Evolutionary conservation across 2,113 vertebrate genomes (phyloP), one percentile per base, ranked within the genome.

Genomic region (Mixornis gularis): DNA sequence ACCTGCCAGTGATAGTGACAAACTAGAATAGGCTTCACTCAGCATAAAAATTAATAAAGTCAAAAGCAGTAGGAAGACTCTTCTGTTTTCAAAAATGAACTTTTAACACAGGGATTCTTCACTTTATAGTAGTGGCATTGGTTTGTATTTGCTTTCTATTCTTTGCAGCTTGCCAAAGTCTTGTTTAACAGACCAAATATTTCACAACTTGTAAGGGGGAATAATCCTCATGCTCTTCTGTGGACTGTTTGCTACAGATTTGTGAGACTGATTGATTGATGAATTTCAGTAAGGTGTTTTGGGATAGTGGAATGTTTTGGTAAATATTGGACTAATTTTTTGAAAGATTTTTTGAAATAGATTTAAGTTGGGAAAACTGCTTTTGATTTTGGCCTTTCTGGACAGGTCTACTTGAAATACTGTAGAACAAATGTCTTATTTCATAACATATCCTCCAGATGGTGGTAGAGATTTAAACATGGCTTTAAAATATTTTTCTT

Each of bases 401-500:
- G 38, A 38, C 22, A 62, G 3, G 3, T 43, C 29, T 90, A 10
- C 34, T 58, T 83, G 34, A 83, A 83, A 44, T 55, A 22, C 3
- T 58, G 2, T 55, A 17, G 30, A 62, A 64, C 18, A 74, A 64
- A 38, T 53, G 5, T 34, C 86, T 79, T 87, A 71, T 83, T 96
- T 63, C 83, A 34, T 66, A 79, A 44, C 34, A 44, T 80, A 69
- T 74, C 94, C 95, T 97, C 87, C 97, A 97, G 95, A 90, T 95
- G 95, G 96, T 94, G 73, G 82, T 95, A 97, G 95, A 96, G 88
- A 74, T 66, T 91, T 96, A 79, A 84, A 62, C 46, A 63, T 60
- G 13, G 7, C 12, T 81, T 48, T 64, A 9, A 36, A 88, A 77
- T 22, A 6, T 38, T 63, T 65, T 38, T 74, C 18, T 79, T 41